Conservation (phyloP, 92 coral and sea anemone species). For the Anthopleura xanthogrammica region DNA sequence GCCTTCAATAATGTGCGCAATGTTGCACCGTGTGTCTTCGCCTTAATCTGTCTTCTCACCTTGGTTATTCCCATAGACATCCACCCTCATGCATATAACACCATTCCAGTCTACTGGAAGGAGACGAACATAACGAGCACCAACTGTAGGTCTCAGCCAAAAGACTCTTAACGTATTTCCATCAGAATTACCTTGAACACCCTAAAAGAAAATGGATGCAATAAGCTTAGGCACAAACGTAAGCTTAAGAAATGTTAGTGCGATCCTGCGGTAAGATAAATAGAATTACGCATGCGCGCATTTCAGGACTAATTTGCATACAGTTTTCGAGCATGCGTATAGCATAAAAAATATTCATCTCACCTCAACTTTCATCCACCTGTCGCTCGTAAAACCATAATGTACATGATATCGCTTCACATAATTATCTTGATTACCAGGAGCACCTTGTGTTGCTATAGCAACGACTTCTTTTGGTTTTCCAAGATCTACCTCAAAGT, state of each 20-base stretch:
- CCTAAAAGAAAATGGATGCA: not conserved
- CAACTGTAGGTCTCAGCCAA: constrained; percentile 25
- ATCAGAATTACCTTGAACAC: constrained; percentile 22
- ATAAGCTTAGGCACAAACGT: too few relatives aligned
- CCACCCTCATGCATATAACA: constrained; percentile 9
- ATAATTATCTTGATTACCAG: constrained; percentile 7
- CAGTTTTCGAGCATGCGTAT: not conserved
- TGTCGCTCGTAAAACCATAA: constrained; percentile 32
- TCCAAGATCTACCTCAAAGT: constrained; percentile 27
- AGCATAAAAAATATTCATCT: not conserved
- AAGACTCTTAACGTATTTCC: constrained; percentile 7
- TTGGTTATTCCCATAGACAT: constrained; percentile 18
- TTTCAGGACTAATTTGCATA: too few relatives aligned
- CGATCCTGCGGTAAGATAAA: too few relatives aligned
- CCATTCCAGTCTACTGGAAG: constrained; percentile 23
- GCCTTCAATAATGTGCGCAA: too few relatives aligned
- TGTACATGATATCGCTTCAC: constrained; percentile 21
- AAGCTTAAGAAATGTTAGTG: too few relatives aligned
- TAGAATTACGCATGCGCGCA: too few relatives aligned
- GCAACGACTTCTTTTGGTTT: constrained; percentile 21
- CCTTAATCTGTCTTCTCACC: not conserved
- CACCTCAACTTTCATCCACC: constrained; percentile 22
- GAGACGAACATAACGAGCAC: constrained; percentile 32
- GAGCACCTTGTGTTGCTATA: constrained; percentile 31
- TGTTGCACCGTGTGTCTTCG: too few relatives aligned